Conservation (phyloP, 2,113 vertebrate species). For the Leptobrachium ailaonicum region DNA sequence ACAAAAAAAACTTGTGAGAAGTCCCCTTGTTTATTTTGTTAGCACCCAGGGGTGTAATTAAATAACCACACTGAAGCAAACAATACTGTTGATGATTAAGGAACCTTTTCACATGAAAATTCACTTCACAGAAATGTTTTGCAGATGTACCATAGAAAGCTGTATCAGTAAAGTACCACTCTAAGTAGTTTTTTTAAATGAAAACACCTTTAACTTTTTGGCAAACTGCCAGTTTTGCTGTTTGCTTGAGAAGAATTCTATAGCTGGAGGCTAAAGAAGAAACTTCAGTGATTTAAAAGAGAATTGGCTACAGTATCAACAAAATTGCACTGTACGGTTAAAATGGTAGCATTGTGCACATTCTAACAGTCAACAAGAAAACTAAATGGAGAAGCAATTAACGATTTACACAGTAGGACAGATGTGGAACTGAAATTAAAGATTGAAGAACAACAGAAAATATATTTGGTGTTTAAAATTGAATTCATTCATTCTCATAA, state of each 20-base stretch:
- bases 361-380: conserved; percentile 70
- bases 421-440: conserved; percentile 70
- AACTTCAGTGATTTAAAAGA: conserved; percentile 85
- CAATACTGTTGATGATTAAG: conserved; percentile 77
- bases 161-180: conserved; percentile 80
- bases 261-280: conserved; percentile 80
- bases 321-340: conserved; percentile 81
- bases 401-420: conserved; percentile 74
- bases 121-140: conserved; percentile 76
- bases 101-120: conserved; percentile 77
- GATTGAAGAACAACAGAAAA: conserved; percentile 58
- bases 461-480: not conserved
- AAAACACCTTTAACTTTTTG: conserved; percentile 77
- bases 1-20: conserved; percentile 83
- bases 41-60: conserved; percentile 80
- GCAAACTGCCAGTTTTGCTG: conserved; percentile 78
- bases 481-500: conserved; percentile 1
- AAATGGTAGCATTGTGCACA: conserved; percentile 83
- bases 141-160: conserved; percentile 80
- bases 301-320: conserved; percentile 84
- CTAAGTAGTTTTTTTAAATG: conserved; percentile 73
- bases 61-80: conserved; percentile 79
- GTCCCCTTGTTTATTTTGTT: conserved; percentile 84
- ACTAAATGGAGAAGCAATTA: conserved; percentile 67
- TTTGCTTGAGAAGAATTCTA: conserved; percentile 80